phyloP scores from a whole-genome alignment of 92 coral and sea anemone species.

The Phymanthus crucifer region DNA sequence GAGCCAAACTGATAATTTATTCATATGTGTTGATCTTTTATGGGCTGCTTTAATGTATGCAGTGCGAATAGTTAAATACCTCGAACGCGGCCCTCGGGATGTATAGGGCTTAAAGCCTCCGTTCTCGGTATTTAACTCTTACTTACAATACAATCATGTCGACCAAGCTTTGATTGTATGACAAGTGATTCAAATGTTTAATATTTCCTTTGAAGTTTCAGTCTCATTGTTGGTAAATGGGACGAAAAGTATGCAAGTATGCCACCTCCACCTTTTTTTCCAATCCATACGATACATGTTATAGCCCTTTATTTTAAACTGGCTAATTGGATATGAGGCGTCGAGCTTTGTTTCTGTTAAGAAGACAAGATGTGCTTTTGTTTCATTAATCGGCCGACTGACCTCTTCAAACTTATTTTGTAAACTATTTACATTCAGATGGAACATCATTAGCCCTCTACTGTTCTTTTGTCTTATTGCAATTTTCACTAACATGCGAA shows the following conservation, averaged over 20 bases:
- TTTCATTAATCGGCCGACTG: neutral
- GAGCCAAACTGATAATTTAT: too few relatives aligned
- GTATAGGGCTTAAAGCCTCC: too few relatives aligned
- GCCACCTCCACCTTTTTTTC: constrained; percentile 48
- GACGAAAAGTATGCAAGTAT: constrained; percentile 35
- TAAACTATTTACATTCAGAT: constrained; percentile 28
- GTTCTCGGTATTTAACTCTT: too few relatives aligned
- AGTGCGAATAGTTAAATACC: too few relatives aligned
- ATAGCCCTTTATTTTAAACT: constrained; percentile 44
- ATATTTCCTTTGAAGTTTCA: constrained; percentile 26
- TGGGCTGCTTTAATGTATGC: too few relatives aligned
- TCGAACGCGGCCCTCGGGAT: too few relatives aligned
- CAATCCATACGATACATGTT: constrained; percentile 38
- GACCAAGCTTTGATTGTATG: constrained; percentile 43
- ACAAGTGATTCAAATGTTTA: constrained; percentile 43
- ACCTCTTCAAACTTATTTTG: constrained; percentile 38
- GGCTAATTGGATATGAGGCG: constrained; percentile 38
- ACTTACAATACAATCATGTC: constrained; percentile 28
- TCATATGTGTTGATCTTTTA: too few relatives aligned
- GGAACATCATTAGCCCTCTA: constrained; percentile 9
- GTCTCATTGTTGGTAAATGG: constrained; percentile 16
- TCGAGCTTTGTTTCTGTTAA: constrained; percentile 34
- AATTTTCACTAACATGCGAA: too few relatives aligned
- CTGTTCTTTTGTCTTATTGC: constrained; percentile 20
- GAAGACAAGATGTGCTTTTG: constrained; percentile 23